Evolutionary conservation across 2,113 vertebrate species (phyloP), one percentile per base, ranked within the genome.

Genomic region (Choloepus hoffmanni): DNA sequence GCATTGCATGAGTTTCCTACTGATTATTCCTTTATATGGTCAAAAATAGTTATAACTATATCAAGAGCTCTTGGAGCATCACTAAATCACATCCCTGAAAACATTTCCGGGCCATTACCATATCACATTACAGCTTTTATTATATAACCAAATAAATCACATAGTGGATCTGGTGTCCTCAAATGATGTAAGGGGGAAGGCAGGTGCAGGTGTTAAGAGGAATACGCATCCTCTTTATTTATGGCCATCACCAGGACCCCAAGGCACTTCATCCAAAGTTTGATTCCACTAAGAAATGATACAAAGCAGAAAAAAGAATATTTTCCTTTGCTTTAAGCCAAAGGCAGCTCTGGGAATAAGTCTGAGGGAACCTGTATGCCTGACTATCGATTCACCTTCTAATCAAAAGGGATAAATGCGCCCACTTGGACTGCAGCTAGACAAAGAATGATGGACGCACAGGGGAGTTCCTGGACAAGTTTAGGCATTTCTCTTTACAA

Each of bases 391-490:
- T 96, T 94, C 30, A 50, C 58, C 65, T 92, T 78, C 94, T 97
- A 92, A 97, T 95, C 94, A 97, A 94, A 97, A 94, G 79, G 82
- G 90, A 86, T 96, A 94, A 92, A 85, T 76, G 74, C 2, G 1
- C 33, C 63, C 90, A 85, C 76, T 70, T 13, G 0, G 62, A 45
- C 72, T 89, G 9, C 36, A 87, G 73, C 83, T 58, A 74, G 63
- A 78, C 81, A 92, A 58, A 96, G 93, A 79, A 63, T 85, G 76
- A 96, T 9, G 33, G 70, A 65, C 10, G 1, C 28, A 77, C 23
- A 40, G 2, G 48, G n/a, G 24, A 60, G 50, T 40, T 85, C 62
- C 96, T 79, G 70, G 6, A 55, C 28, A 86, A 58, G 36, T 50
- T 85, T 33, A 85, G 78, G 23, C 50, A 53, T 83, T 68, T 92